phyloP scores from a whole-genome alignment of 1,140 invertebrate genomes.

The Zophobas morio region DNA sequence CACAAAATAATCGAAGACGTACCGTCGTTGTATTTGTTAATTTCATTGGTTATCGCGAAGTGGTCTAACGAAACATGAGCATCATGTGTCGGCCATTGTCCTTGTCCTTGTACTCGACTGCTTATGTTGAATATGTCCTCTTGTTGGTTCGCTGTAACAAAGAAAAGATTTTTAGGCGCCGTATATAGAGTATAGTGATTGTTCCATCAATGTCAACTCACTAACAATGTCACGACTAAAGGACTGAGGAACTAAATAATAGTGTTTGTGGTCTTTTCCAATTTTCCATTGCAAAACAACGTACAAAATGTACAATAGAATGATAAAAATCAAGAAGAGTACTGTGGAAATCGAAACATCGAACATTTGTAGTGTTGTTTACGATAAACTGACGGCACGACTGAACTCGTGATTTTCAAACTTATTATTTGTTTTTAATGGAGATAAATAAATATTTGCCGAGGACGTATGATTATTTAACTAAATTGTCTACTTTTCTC shows the following conservation, averaged over 20 bases:
- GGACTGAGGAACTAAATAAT: constrained; percentile 4
- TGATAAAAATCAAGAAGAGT: constrained; percentile 24
- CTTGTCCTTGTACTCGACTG: constrained; percentile 37
- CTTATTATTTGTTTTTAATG: constrained; percentile 39
- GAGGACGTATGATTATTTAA: constrained; percentile 35
- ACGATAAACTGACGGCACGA: constrained; percentile 6
- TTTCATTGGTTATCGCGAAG: constrained; percentile 34
- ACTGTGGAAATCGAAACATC: constrained; percentile 28
- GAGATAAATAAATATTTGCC: constrained; percentile 30
- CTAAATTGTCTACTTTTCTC: constrained; percentile 27
- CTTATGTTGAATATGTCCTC: constrained; percentile 41
- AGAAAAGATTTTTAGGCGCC: not conserved
- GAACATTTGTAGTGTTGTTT: constrained; percentile 36
- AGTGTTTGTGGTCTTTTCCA: constrained; percentile 15
- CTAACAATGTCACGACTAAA: not conserved
- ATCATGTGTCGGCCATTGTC: constrained; percentile 33
- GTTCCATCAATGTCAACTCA: constrained; percentile 4
- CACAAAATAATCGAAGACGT: constrained; percentile 14
- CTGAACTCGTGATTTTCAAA: constrained; percentile 30
- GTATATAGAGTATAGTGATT: not conserved
- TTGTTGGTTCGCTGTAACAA: constrained; percentile 34
- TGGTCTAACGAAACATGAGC: constrained; percentile 21
- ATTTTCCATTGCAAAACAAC: constrained; percentile 34
- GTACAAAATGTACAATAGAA: constrained; percentile 26
- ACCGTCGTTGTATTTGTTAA: constrained; percentile 43